A percentile compares a stretch with the other conserved stretches of the same genome.
Evolutionary conservation across 1,140 invertebrate species (phyloP).

Genomic region (Arion vulgaris): DNA sequence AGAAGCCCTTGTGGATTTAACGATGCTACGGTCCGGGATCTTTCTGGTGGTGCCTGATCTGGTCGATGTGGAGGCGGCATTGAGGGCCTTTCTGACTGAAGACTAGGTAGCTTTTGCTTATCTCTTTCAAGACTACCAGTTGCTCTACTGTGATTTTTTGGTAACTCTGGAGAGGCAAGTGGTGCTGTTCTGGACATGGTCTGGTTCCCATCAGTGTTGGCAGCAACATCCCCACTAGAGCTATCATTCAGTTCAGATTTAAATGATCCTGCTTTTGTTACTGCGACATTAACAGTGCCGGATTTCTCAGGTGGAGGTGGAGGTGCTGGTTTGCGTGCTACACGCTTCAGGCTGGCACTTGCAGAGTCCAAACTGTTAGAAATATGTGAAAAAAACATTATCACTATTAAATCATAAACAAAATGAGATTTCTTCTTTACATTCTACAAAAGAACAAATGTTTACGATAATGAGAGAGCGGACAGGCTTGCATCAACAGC

Average conservation of each 20-base stretch:
- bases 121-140: constrained; percentile 4
- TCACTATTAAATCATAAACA: too few relatives aligned
- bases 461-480: too few relatives aligned
- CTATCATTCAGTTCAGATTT: neutral
- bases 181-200: constrained; percentile 56
- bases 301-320: constrained; percentile 61
- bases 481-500: too few relatives aligned
- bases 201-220: constrained; percentile 33
- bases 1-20: constrained; percentile 50
- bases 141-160: neutral
- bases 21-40: constrained; percentile 48
- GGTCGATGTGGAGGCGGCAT: constrained; percentile 42
- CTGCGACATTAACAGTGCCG: constrained; percentile 57
- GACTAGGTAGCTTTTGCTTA: constrained; percentile 29
- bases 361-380: constrained; percentile 5
- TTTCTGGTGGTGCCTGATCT: constrained; percentile 31
- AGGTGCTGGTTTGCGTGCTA: constrained; percentile 62
- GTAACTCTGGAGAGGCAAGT: constrained; percentile 43
- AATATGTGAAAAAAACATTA: neutral
- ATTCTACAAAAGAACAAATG: too few relatives aligned
- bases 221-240: constrained; percentile 34
- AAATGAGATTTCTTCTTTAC: too few relatives aligned
- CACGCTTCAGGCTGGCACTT: constrained; percentile 50
- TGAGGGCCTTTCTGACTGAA: constrained; percentile 42
- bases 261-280: constrained; percentile 39